Evolutionary conservation across 64 coral and sea anemone genomes (phyloP), one percentile per base, ranked within the genome.

Genomic region (Stichodactyla helianthus): DNA sequence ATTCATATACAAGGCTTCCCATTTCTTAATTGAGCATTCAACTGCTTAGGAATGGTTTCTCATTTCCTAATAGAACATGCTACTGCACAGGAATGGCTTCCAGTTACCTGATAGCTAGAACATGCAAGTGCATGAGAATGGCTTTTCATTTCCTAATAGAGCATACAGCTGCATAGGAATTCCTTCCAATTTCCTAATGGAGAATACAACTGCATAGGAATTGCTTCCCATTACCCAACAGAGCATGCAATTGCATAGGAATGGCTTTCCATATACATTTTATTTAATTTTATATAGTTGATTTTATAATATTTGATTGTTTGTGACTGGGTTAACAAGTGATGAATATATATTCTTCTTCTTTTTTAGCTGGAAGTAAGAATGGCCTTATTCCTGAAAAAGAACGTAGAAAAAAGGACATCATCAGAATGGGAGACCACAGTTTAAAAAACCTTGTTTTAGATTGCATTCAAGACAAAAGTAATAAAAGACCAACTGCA

Each of bases 371-470:
- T 71, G 85, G 85, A 59, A 23, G 78, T 44, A 83, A 70, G 90
- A 31, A 12, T 12, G 27, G 22, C n/a, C 68, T 74, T 5, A 58
- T 92, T 27, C 71, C 63, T 70, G 90, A 92, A 82, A 62, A 70
- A 58, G 90, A 82, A 25, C 56, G 90, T 1, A 82, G 90, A 8
- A 92, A 92, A 77, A 68, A 5, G 5, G 90, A 92, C 85, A 82
- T 92, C 10, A 19, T 16, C 35, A 77, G 54, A 79, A 92, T 92
- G 90, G 90, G 90, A 68, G 59, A 92, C 3, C 90, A 92, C 82
- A 79, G 52, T 14, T 50, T 92, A 31, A 86, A 87, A 77, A 15
- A 51, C 6, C 61, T 92, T 6, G 85, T 92, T 55, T 44, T 92
- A 10, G 61, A 58, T 4, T 92, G 90, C 44, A 26, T 92, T 51